Conservation (phyloP, 2,113 vertebrate genomes). For the Melanotaenia duboulayi region DNA sequence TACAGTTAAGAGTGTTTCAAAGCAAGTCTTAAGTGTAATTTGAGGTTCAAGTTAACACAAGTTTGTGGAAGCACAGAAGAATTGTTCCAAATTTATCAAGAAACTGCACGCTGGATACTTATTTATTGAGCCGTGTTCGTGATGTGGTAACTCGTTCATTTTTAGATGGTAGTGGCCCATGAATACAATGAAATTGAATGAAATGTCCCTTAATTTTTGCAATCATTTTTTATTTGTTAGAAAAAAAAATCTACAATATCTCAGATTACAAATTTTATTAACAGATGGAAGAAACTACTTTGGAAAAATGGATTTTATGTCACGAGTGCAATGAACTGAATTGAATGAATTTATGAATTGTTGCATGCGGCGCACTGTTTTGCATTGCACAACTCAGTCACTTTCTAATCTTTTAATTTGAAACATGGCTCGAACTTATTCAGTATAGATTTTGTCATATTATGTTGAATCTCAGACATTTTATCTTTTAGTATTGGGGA, state of each 20-base stretch:
- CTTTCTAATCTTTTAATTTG: no score
- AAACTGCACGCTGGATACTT: neutral
- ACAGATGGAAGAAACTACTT: neutral
- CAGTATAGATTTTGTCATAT: neutral
- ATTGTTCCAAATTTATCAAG: constrained; percentile 20
- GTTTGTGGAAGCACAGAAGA: constrained; percentile 20
- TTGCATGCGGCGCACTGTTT: neutral
- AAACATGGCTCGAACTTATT: no score
- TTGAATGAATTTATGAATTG: neutral
- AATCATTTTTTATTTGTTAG: neutral
- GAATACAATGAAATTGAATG: no score
- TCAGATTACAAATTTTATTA: neutral
- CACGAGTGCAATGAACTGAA: neutral
- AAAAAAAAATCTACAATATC: neutral
- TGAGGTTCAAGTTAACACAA: constrained; percentile 43
- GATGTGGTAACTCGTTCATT: no score
- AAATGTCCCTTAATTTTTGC: no score
- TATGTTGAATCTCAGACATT: constrained; percentile 1
- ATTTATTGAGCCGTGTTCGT: neutral
- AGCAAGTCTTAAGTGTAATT: constrained; percentile 47
- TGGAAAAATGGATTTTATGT: neutral
- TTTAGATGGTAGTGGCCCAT: no score
- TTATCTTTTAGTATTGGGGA: neutral
- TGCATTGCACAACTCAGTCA: no score
- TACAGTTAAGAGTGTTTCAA: constrained; percentile 46